phyloP scores from a whole-genome alignment of 1,140 invertebrate species.

The Pissodes strobi region DNA sequence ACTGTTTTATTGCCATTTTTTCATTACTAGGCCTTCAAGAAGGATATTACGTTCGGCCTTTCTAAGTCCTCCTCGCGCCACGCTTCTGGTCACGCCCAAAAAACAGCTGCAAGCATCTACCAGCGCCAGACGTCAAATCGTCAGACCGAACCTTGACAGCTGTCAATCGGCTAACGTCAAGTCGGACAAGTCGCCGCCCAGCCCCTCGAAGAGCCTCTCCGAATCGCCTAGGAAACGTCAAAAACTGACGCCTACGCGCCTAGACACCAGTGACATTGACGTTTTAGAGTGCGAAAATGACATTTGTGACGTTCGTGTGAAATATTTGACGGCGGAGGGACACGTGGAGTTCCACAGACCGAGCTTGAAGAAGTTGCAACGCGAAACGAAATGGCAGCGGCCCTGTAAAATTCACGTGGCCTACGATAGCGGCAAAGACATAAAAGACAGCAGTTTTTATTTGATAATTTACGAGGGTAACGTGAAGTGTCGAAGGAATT shows the following conservation, averaged over 20 bases:
- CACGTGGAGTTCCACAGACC: slow-evolving; percentile 60
- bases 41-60: slow-evolving; percentile 30
- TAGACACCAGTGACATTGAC: slow-evolving; percentile 25
- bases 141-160: slow-evolving; percentile 9
- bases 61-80: slow-evolving; percentile 38
- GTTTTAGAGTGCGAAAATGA: slow-evolving; percentile 37
- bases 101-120: slow-evolving; percentile 35
- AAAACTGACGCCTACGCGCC: slow-evolving; percentile 4
- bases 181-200: slow-evolving; percentile 43
- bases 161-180: slow-evolving; percentile 36
- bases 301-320: slow-evolving; percentile 22
- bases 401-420: slow-evolving; percentile 63
- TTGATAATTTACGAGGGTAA: slow-evolving; percentile 62
- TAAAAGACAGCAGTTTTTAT: slow-evolving; percentile 63
- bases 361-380: slow-evolving; percentile 57
- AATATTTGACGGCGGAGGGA: slow-evolving; percentile 54
- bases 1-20: background rate
- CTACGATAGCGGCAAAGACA: slow-evolving; percentile 58
- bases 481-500: slow-evolving; percentile 62
- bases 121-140: slow-evolving; percentile 11
- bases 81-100: slow-evolving; percentile 32
- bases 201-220: slow-evolving; percentile 17
- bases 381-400: slow-evolving; percentile 61
- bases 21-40: slow-evolving; percentile 31
- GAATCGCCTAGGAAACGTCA: slow-evolving; percentile 42